Evolutionary conservation across 2,113 vertebrate genomes (phyloP).

Genomic region (Trogon melanurus): DNA sequence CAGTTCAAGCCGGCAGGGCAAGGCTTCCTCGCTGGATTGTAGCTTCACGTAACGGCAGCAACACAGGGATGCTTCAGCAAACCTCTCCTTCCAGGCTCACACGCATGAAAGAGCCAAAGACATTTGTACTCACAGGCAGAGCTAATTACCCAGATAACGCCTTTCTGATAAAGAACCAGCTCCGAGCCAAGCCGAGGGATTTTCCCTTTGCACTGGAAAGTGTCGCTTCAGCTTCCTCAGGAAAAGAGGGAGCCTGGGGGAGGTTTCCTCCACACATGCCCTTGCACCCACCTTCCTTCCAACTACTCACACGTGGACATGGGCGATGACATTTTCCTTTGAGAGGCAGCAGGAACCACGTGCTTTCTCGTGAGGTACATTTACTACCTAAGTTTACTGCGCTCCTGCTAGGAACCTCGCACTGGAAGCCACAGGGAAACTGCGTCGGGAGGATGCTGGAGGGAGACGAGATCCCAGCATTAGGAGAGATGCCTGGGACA

Average conservation of each 20-base stretch:
- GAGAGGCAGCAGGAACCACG: neutral
- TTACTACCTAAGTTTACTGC: neutral
- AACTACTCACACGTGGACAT: fast-evolving
- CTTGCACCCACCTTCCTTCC: neutral
- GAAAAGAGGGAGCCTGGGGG: neutral
- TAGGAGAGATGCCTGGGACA: neutral
- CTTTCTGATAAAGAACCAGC: slow-evolving; percentile 23
- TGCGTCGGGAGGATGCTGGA: neutral
- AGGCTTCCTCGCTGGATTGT: neutral
- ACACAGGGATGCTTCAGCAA: slow-evolving; percentile 11
- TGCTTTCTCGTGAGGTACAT: neutral
- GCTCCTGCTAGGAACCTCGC: neutral
- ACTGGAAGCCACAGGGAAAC: neutral
- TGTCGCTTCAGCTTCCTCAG: neutral
- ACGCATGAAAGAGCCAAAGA: neutral
- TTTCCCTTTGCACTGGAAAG: neutral
- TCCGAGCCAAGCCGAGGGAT: neutral
- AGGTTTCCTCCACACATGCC: neutral
- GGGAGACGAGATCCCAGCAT: neutral
- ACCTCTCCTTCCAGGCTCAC: neutral
- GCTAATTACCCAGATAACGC: slow-evolving; percentile 46
- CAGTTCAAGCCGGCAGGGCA: neutral
- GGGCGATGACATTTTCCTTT: neutral
- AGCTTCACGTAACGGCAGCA: neutral
- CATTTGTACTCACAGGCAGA: slow-evolving; percentile 23